Base-by-base conservation (phyloP, 1,140 invertebrate species). In the Drosophila triauraria region DNA sequence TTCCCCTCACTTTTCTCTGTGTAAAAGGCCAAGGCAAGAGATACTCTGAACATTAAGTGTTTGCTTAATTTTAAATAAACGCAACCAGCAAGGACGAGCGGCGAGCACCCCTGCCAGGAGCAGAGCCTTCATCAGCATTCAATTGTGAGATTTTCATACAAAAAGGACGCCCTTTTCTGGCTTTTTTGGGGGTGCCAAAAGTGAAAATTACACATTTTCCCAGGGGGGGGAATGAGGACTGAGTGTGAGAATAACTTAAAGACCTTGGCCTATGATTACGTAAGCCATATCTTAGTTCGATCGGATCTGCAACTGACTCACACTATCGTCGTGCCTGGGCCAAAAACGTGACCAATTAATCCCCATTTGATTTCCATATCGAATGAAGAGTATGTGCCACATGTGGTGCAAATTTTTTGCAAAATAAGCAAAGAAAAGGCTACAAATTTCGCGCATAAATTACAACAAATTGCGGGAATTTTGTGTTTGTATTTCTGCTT, bases 11-110 rank as follows among this genome's bases (percentile, higher is more conserved):
- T 57, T 46, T 17, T 65, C 6, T 15, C 23, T 3, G 64, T 67
- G 64, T 23, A 17, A 30, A 13, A 30, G 20, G 7, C 40, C 17
- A 53, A 30, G 23, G 43, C 56, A 43, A 30, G 43, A 46, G 42
- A 60, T 38, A 68, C 35, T 54, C 8, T 23, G 69, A 40, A 40
- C 81, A 82, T 85, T 90, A 90, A 90, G 87, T 90, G 85, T 90
- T 76, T 81, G 78, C 78, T 88, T 88, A 85, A 82, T 90, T 88
- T 85, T 79, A 88, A 88, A 90, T 80, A 88, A 56, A 83, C 64
- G 68, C 68, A 53, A 78, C 56, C 67, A 38, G 23, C 61, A 17
- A 47, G 67, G 67, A 68, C 25, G 57, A 35, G 42, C 40, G n/a
- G 43, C 43, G 42, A 15, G 53, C 40, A 50, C 58, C 65, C 57